Evolutionary conservation across 2,113 vertebrate genomes (phyloP), one percentile per base, ranked within the genome.

Genomic region (Anguilla rostrata): DNA sequence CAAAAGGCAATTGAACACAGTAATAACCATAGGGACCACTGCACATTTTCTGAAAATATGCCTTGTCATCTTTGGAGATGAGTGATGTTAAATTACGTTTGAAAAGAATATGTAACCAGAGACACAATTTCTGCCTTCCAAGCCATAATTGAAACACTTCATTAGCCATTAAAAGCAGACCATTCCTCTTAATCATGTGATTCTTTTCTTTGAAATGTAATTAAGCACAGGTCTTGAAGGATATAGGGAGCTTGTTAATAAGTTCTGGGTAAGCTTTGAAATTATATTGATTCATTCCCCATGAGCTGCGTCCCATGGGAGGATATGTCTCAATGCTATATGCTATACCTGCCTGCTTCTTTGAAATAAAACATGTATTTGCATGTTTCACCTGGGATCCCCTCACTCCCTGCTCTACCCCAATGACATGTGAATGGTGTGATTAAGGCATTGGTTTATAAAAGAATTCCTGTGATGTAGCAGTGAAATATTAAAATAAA

Each of bases 281-380:
- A 80, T 85, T 8, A 85, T 85, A 85, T 85, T 85, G 84, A 85
- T 78, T 85, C 46, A 85, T 85, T 85, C 84, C 34, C 75, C 75
- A 85, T 85, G 49, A 85, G 18, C 49, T 22, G 18, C 15, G 20
- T 85, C 84, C 78, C 71, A 22, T 12, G 75, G 15, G 78, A 78
- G 2, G 22, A 83, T 14, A 43, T 41, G 6, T 63, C 43, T 29
- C 29, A 6, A n/a, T 78, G 49, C 71, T 22, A 34, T 80, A n/a
- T 78, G 49, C 71, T 22, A 34, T 80, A 85, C 78, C 71, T 85
- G 49, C 49, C 71, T n/a, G 20, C 41, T 84, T 78, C 84, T 84
- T 66, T 75, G 66, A 84, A 84, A 84, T 78, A 85, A 85, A 85
- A 80, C 78, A 41, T 41, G 56, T 20, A 29, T 71, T 84, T 16